Conservation (phyloP, 2,797 vertebrate species). For the Acanthurus leucopareius region DNA sequence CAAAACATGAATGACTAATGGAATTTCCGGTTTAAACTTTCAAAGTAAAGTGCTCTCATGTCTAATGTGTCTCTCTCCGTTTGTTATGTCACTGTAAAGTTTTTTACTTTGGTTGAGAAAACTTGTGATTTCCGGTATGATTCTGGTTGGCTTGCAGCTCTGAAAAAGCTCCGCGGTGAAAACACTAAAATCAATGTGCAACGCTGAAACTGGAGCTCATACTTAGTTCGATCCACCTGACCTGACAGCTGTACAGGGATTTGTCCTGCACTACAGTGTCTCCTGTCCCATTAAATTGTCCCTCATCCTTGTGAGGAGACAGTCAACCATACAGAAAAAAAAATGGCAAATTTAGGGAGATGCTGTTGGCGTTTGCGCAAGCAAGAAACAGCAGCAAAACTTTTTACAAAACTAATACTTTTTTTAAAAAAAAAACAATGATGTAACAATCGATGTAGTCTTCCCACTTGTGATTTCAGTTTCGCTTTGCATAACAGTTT, state of each 20-base stretch:
- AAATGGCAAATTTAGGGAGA: not conserved
- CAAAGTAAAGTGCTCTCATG: conserved; percentile 48
- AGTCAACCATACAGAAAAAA: conserved; percentile 13
- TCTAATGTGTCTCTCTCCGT: rapidly evolving
- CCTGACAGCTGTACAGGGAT: conserved; percentile 31
- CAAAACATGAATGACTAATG: not conserved
- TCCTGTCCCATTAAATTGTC: conserved; percentile 30
- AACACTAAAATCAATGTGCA: conserved; percentile 43
- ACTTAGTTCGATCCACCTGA: conserved; percentile 48
- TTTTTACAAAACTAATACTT: too few species aligned
- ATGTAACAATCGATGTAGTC: not conserved
- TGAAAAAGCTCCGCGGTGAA: not conserved
- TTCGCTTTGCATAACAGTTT: not conserved
- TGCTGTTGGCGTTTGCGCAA: not conserved
- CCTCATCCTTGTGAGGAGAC: conserved; percentile 35
- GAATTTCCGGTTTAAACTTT: not conserved
- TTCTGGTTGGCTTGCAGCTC: not conserved
- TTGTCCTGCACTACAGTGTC: conserved; percentile 19
- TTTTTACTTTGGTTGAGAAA: conserved; percentile 10
- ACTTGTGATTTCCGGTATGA: not conserved
- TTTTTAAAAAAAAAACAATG: too few species aligned
- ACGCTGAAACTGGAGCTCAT: conserved; percentile 17
- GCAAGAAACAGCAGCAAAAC: not conserved
- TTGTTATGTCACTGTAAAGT: rapidly evolving
- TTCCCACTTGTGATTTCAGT: not conserved